Evolutionary conservation across 2,797 vertebrate genomes (phyloP), one percentile per base, ranked within the genome.

Genomic region (Hemibagrus guttatus): DNA sequence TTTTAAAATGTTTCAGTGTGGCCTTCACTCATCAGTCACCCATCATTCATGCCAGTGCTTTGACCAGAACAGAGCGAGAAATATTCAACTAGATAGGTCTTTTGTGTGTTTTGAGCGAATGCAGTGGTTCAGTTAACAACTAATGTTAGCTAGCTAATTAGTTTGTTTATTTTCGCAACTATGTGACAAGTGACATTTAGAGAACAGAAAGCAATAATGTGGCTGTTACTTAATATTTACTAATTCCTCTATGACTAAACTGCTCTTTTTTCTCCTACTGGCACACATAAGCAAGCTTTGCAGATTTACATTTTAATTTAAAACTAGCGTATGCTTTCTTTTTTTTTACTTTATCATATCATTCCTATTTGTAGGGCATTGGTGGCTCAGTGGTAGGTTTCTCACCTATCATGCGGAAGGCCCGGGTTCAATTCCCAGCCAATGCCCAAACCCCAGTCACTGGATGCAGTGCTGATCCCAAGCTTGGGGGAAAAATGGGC

Each of bases 111-210:
- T 82, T 21, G 8, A 49, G 61, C 13, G 39, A 82, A 52, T 66
- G n/a, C 28, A 66, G 42, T 52, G 26, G 26, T 66, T 66, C 26
- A 31, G 39, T 64, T 16, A 63, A 46, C 35, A 42, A 2, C 12
- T 81, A 21, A 66, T 66, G 63, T 82, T 82, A 82, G n/a, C 42
- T 28, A 52, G 80, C 16, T 82, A 82, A 82, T 82, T 82, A 52
- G 26, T 31, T 64, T 82, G 26, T 35, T n/a, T 80, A 9, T 58
- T 80, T 80, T 82, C 42, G 1, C 80, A 82, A 31, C 61, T 52
- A 82, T 82, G 80, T 82, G 80, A 82, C n/a, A 66, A 82, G 39
- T 64, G 39, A 64, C 39, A 64, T 81, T 49, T 49, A 28, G 59
- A 49, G 16, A n/a, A n/a, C 79, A 63, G 58, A 2, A 58, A 81